Evolutionary conservation across 1,140 invertebrate genomes (phyloP), one percentile per base, ranked within the genome.

Genomic region (Probaryconus sp.): DNA sequence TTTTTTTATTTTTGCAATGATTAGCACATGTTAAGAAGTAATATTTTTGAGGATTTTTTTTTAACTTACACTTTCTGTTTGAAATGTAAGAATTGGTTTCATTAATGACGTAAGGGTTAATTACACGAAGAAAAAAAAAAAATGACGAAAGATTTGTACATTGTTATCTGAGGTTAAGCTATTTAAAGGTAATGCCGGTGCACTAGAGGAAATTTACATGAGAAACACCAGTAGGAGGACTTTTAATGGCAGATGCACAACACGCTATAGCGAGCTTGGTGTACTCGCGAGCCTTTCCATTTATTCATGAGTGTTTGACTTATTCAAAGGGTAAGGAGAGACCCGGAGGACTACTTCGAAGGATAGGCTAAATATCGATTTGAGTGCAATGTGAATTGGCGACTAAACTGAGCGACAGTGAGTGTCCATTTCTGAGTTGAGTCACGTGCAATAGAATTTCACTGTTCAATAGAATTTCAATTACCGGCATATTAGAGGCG

Each of bases 291-390:
- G 56, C 69, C 60, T 78, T 55, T 75, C 79, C 76, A 79, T 74
- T 81, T 84, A 84, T 84, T 84, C 82, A 83, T 82, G 82, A 83
- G 80, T 83, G 65, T 83, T 81, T 84, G 79, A 84, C 76, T 83
- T 83, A 85, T 83, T 85, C 82, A 83, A 81, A 78, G 79, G 80
- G 69, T 71, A 74, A 68, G 76, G 51, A 76, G 38, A 64, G 75
- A 80, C 40, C 53, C 48, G 47, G 58, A 63, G 55, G 61, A 55
- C 61, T 65, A 47, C 38, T 65, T 53, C 67, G 68, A 75, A 56
- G 50, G 48, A 64, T 43, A 31, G 67, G 47, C 73, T 69, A 77
- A 80, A 79, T 77, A 78, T 81, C 69, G 72, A 81, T 79, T 60
- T 53, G 73, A 70, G 53, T 28, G 67, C 56, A 78, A 76, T 80